Conservation (phyloP, 2,797 vertebrate species). For the Ataeniobius toweri region DNA sequence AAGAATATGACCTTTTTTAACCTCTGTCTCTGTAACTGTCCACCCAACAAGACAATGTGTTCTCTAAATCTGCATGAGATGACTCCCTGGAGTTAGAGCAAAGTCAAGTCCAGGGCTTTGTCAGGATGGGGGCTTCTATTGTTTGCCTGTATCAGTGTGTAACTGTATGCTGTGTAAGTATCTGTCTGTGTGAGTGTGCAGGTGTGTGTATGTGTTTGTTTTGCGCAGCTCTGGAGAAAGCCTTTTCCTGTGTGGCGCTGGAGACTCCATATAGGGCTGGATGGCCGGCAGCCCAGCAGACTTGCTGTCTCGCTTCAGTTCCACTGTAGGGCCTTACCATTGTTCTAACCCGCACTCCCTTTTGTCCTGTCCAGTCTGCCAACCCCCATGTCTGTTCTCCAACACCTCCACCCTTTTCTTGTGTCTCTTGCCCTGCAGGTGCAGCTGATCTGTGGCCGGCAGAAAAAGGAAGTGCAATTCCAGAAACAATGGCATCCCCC, state of each 20-base stretch:
- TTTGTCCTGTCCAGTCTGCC: slow-evolving; percentile 67
- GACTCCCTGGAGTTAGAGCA: slow-evolving; percentile 67
- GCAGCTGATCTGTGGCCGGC: slow-evolving; percentile 64
- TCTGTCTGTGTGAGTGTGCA: slow-evolving; percentile 18
- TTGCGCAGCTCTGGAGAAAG: slow-evolving; percentile 68
- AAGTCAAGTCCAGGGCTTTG: slow-evolving; percentile 63
- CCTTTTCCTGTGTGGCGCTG: slow-evolving; percentile 80
- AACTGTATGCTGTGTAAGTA: slow-evolving; percentile 41
- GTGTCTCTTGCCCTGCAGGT: slow-evolving; percentile 69
- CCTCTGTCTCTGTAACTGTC: slow-evolving; percentile 27
- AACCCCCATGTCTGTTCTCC: slow-evolving; percentile 20
- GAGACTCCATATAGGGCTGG: slow-evolving; percentile 66
- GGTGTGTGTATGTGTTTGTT: slow-evolving; percentile 15
- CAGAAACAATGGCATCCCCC: slow-evolving; percentile 71
- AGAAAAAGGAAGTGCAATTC: slow-evolving; percentile 59
- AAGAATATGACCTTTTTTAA: slow-evolving; percentile 37
- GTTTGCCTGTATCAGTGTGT: slow-evolving; percentile 72
- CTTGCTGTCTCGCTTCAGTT: slow-evolving; percentile 80
- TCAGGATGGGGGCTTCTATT: slow-evolving; percentile 72
- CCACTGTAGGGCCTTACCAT: slow-evolving; percentile 78
- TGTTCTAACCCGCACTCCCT: slow-evolving; percentile 76
- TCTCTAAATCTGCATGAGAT: slow-evolving; percentile 60
- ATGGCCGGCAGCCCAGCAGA: slow-evolving; percentile 70
- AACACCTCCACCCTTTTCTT: slow-evolving; percentile 54
- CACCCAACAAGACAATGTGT: slow-evolving; percentile 57